Evolutionary conservation across 2,797 vertebrate genomes (phyloP), one percentile per base, ranked within the genome.

Genomic region (Remorina albescens): DNA sequence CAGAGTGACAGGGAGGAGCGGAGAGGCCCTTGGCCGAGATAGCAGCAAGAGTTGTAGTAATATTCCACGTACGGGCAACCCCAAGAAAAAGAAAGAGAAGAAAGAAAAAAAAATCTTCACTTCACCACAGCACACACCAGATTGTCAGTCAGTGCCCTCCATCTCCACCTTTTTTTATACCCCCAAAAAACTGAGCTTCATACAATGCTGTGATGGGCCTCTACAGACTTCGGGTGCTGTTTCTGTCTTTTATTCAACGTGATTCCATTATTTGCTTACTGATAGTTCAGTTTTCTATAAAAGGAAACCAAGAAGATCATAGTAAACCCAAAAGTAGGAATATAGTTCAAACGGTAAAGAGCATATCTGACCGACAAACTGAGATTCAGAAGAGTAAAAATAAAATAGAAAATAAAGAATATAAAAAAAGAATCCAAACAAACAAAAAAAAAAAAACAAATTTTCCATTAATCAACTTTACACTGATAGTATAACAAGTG

Each of bases 21-120:
- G 47, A 67, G 82, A 65, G 85, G 47, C 83, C 69, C 57, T 89
- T 71, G 59, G 74, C 88, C 75, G 59, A 93, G 96, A 97, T 98
- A 97, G 92, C 57, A 89, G 81, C 69, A 41, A 53, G 61, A 88
- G 84, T 32, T 62, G 67, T 68, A 25, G 7, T 85, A 94, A 95
- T 94, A 94, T 64, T 51, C 36, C 1, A 41, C 61, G 32, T 61
- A 62, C 8, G 82, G 89, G 67, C 86, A 75, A 81, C 21, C 70
- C 75, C 56, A 41, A 16, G 19, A 74, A 39, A 64, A 19, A 50
- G 28, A 44, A 3, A 39, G 13, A 37, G 49, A 62, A 36, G 8
- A 64, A 53, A 66, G 10, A 80, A 73, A 76, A 53, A 56, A 34
- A 76, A 84, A 85, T 85, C 81, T 54, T 74, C 36, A 80, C 78